Evolutionary conservation across 1,140 invertebrate species (phyloP).

Genomic region (honey bee (Apis mellifera)): Amel_HAv3.1 CM009936.2:14743001-14743500

Average conservation of each 20-base stretch:
- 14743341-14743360: background rate
- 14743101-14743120: slow-evolving; percentile 91
- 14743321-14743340: background rate
- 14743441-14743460: background rate
- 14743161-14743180: slow-evolving; percentile 92
- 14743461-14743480: slow-evolving; percentile 29
- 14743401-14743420: no score
- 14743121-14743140: slow-evolving; percentile 89
- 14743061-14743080: no score
- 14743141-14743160: slow-evolving; percentile 93
- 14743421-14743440: no score
- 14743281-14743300: slow-evolving; percentile 92
- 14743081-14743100: background rate
- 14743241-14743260: slow-evolving; percentile 92
- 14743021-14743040: no score
- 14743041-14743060: no score
- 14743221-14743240: slow-evolving; percentile 88
- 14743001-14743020: no score
- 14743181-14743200: slow-evolving; percentile 89
- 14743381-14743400: no score
- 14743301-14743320: slow-evolving; percentile 95
- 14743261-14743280: slow-evolving; percentile 92
- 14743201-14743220: slow-evolving; percentile 89
- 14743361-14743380: background rate
- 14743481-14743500: slow-evolving; percentile 27